phyloP scores from a whole-genome alignment of 53 echinoderm and acorn worm species.

The Holothuria leucospilota region DNA sequence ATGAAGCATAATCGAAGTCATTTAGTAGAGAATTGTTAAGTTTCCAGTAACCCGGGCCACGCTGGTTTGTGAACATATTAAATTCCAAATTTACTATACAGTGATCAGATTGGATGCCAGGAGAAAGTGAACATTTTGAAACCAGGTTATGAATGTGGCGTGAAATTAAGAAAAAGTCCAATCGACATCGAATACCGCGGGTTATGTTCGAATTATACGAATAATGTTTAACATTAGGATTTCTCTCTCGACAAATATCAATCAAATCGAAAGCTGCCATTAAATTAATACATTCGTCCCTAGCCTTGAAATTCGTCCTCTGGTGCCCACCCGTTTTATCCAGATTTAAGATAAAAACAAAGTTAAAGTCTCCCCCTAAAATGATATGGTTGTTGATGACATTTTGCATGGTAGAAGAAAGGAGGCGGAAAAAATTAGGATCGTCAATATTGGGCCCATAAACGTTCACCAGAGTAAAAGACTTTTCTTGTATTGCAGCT shows the following conservation, averaged over 20 bases:
- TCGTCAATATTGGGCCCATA: neutral
- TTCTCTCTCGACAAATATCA: neutral
- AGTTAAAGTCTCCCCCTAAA: conserved; percentile 24
- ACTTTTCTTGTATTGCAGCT: too few species aligned
- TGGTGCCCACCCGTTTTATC: neutral
- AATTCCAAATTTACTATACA: neutral
- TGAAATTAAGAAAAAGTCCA: too few species aligned
- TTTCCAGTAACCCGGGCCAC: too few species aligned
- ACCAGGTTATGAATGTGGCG: too few species aligned
- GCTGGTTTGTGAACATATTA: neutral
- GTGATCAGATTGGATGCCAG: neutral
- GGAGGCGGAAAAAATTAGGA: neutral
- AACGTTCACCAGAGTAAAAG: neutral
- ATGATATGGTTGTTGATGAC: neutral
- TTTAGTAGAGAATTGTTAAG: too few species aligned
- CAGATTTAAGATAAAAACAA: conserved; percentile 7
- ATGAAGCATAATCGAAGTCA: too few species aligned
- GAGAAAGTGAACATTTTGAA: too few species aligned
- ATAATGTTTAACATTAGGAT: neutral
- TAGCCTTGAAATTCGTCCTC: conserved; percentile 21
- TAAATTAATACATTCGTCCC: neutral
- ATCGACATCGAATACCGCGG: neutral
- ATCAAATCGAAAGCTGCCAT: neutral
- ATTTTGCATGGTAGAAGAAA: neutral
- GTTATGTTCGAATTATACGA: conserved; percentile 5